Conservation (phyloP, 2,888 invertebrate species). For the Drosophila fungiperda region DNA sequence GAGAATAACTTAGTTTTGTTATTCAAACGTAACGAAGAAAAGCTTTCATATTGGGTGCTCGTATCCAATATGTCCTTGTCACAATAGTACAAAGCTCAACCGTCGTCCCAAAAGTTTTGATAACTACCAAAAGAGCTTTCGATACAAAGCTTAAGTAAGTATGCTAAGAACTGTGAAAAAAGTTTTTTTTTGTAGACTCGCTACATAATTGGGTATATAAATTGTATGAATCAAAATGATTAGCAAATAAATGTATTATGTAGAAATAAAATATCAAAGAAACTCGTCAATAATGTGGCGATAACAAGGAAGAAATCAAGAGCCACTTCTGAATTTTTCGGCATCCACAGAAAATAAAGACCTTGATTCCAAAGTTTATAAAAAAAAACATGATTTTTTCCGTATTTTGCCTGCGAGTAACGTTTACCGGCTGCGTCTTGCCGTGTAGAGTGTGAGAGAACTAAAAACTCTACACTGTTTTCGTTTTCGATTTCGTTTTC, state of each 20-base stretch:
- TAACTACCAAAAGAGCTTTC: background rate
- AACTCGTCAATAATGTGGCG: background rate
- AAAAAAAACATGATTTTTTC: slow-evolving; percentile 1
- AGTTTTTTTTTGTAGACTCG: slow-evolving; percentile 7
- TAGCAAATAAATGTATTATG: background rate
- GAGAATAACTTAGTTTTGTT: background rate
- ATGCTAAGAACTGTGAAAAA: slow-evolving; percentile 30
- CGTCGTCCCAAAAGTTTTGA: slow-evolving; percentile 20
- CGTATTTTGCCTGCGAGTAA: slow-evolving; percentile 54
- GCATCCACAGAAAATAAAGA: background rate
- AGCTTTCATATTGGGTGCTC: slow-evolving; percentile 6
- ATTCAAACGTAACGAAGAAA: background rate
- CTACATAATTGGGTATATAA: slow-evolving; percentile 2
- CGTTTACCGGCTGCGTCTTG: slow-evolving; percentile 59
- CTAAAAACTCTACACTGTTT: slow-evolving; percentile 58
- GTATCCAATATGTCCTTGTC: slow-evolving; percentile 15
- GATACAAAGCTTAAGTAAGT: background rate
- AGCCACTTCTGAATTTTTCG: background rate
- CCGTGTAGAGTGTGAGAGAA: slow-evolving; percentile 48
- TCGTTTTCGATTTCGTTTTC: slow-evolving; percentile 57
- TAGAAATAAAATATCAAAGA: background rate
- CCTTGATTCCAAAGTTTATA: background rate
- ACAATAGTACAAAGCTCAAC: slow-evolving; percentile 9
- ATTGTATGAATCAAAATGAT: background rate
- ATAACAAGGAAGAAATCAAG: background rate